Evolutionary conservation across 2,113 vertebrate genomes (phyloP).

Genomic region (Pluvialis apricaria): DNA sequence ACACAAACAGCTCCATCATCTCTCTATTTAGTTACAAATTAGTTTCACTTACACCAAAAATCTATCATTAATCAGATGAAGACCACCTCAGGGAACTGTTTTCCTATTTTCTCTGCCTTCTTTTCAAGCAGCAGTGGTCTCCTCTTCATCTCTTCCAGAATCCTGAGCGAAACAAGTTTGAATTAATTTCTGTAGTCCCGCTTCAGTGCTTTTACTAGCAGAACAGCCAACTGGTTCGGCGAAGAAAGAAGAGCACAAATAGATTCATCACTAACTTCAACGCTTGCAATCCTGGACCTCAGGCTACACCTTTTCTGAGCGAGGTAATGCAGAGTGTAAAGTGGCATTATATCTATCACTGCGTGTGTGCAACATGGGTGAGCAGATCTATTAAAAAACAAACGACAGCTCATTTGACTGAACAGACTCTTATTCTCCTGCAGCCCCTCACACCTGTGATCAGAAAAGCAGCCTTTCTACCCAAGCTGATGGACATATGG

Average conservation of each 20-base stretch:
- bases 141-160: background rate
- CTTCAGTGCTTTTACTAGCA: background rate
- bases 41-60: background rate
- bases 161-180: background rate
- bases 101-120: background rate
- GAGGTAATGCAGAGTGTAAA: background rate
- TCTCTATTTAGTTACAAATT: background rate
- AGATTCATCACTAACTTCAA: background rate
- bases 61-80: background rate
- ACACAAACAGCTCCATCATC: background rate
- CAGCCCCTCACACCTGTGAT: background rate
- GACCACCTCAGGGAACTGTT: background rate
- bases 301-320: background rate
- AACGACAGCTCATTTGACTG: background rate
- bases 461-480: background rate
- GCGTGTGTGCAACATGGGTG: background rate
- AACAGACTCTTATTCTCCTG: background rate
- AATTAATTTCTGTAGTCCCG: background rate
- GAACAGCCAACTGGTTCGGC: background rate
- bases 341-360: too few species aligned
- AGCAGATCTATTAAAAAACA: background rate
- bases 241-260: background rate
- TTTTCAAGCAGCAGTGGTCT: background rate
- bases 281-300: background rate
- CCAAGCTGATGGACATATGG: background rate